phyloP scores from a whole-genome alignment of 2,113 vertebrate genomes.

The Percina caprodes region DNA sequence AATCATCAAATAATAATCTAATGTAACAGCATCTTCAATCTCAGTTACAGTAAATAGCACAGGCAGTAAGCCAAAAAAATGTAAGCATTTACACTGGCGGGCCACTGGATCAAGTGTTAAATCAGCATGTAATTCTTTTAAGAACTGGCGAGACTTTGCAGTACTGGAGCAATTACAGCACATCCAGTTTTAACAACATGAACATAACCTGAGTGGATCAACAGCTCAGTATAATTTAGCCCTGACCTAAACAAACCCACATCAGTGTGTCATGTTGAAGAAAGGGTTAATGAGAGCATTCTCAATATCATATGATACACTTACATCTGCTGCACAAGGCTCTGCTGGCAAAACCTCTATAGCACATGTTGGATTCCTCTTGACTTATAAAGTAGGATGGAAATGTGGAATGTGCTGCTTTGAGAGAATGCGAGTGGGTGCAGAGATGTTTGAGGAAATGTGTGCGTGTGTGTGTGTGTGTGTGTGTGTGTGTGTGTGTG shows the following conservation, averaged over 20 bases:
- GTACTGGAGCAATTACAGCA: constrained; percentile 17
- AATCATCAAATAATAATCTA: constrained; percentile 43
- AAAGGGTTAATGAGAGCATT: constrained; percentile 20
- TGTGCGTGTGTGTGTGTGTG: background rate
- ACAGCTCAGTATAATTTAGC: constrained; percentile 1
- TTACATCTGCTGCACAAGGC: constrained; percentile 54
- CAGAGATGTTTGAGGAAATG: constrained; percentile 25
- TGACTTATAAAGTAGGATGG: constrained; percentile 4
- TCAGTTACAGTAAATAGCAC: constrained; percentile 42
- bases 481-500: background rate
- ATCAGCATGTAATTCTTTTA: constrained; percentile 31
- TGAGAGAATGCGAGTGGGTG: constrained; percentile 28
- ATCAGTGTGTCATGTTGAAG: constrained; percentile 11
- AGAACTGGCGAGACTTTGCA: constrained; percentile 17
- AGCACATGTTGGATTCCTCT: constrained; percentile 44
- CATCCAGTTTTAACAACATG: constrained; percentile 24
- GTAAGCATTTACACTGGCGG: background rate
- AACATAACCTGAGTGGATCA: constrained; percentile 25
- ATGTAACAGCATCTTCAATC: constrained; percentile 48
- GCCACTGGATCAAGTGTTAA: constrained; percentile 30
- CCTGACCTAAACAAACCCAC: background rate
- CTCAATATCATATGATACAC: constrained; percentile 30
- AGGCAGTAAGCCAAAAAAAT: constrained; percentile 5
- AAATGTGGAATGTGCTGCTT: constrained; percentile 45
- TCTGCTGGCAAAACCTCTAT: constrained; percentile 26